A percentile compares a stretch with the other conserved stretches of the same genome.
phyloP scores from a whole-genome alignment of 2,797 vertebrate genomes.

The Florisuga fusca region DNA sequence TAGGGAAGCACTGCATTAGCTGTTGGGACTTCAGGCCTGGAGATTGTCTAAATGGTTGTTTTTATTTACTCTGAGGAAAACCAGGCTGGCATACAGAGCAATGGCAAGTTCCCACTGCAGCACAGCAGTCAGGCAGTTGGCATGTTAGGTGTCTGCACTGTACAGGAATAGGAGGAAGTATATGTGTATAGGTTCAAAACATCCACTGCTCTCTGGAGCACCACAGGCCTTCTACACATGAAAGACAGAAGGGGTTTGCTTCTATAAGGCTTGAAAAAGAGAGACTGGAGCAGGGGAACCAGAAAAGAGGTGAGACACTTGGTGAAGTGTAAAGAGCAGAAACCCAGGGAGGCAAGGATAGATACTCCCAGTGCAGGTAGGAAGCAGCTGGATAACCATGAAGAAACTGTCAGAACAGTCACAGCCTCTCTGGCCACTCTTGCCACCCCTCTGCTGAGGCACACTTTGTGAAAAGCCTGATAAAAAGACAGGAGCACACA shows the following conservation, averaged over 20 bases:
- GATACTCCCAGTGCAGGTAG: no score
- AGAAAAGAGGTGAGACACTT: background rate
- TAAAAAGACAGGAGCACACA: background rate
- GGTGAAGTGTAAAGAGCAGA: background rate
- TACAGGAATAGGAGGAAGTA: background rate
- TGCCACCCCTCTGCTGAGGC: background rate
- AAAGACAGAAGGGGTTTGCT: background rate
- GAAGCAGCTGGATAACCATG: background rate
- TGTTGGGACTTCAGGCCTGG: background rate
- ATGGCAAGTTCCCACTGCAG: accelerated
- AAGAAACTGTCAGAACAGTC: background rate
- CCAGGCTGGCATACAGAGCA: accelerated
- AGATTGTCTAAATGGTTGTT: background rate
- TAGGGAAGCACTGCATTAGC: background rate
- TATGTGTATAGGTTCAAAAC: background rate
- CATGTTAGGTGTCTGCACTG: background rate
- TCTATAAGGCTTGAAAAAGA: background rate
- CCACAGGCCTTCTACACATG: background rate
- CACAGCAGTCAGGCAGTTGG: background rate
- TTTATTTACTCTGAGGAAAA: background rate
- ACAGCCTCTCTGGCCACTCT: background rate
- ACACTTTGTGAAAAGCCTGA: background rate
- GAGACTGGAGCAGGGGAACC: background rate
- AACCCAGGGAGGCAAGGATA: background rate
- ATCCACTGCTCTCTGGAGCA: background rate